These are phyloP conservation scores for Phoxinus dragarum DNA, from an alignment of 2,797 vertebrate genomes.

Conservation along the genomic window DNA sequence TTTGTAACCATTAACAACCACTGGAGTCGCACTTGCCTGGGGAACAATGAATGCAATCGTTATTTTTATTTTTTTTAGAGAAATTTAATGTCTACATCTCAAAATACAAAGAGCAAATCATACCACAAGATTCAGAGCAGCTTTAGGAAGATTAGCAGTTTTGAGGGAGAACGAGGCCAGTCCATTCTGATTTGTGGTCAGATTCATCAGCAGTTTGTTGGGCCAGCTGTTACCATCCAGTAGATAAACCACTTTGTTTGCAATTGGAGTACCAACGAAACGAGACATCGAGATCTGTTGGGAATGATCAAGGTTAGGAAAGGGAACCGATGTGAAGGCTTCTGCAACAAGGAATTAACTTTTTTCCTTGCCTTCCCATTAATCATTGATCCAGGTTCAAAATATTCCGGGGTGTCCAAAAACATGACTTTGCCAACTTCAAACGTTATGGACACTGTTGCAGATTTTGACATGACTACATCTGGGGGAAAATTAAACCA, in stretches of 20 bases:
- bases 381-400: background rate
- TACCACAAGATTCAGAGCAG: conserved; percentile 53
- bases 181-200: conserved; percentile 70
- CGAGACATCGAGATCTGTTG: conserved; percentile 62
- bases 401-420: conserved; percentile 19
- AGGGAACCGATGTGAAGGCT: accelerated
- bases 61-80: no score
- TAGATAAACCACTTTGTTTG: conserved; percentile 63
- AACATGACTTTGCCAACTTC: no score
- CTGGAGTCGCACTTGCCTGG: conserved; percentile 51
- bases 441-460: no score
- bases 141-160: conserved; percentile 22
- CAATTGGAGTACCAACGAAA: conserved; percentile 64
- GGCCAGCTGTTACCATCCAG: conserved; percentile 50
- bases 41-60: conserved; percentile 44
- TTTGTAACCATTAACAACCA: accelerated
- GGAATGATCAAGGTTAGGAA: background rate
- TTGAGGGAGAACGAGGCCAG: conserved; percentile 65
- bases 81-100: no score
- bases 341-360: background rate
- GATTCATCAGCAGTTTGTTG: conserved; percentile 46
- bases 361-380: conserved; percentile 35
- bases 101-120: no score
- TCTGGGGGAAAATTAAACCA: no score
- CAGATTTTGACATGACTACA: no score